Conservation (phyloP, 2,888 invertebrate genomes). For the Opisthograptis luteolata region DNA sequence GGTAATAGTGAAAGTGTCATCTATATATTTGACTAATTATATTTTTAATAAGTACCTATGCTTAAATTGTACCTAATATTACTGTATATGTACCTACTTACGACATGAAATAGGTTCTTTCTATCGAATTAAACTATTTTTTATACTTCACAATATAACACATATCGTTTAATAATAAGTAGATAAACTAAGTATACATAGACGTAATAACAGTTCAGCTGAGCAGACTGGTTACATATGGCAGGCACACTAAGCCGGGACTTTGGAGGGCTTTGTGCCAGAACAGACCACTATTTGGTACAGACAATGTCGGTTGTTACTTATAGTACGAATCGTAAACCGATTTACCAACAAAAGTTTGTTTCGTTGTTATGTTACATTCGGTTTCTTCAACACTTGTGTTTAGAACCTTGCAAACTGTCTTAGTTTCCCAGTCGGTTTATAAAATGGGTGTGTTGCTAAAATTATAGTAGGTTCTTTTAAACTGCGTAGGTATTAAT, state of each 20-base stretch:
- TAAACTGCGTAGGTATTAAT: no score
- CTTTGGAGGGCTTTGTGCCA: constrained; percentile 8
- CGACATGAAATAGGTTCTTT: no score
- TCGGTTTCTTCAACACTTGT: neutral
- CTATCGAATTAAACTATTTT: no score
- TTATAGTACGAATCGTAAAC: constrained; percentile 23
- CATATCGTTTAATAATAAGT: no score
- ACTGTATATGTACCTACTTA: no score
- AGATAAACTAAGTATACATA: neutral
- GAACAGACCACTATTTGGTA: constrained; percentile 13
- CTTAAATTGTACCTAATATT: no score
- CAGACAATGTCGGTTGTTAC: constrained; percentile 14
- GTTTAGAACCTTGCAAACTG: neutral
- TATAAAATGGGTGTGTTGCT: no score
- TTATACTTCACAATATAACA: no score
- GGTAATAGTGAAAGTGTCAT: no score
- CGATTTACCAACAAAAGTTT: constrained; percentile 17
- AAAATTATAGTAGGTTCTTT: neutral
- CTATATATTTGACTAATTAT: no score
- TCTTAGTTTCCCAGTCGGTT: neutral
- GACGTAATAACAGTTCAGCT: constrained; percentile 5
- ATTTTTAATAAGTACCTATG: no score
- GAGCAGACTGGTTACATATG: constrained; percentile 9
- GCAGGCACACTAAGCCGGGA: constrained; percentile 12
- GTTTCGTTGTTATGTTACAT: constrained; percentile 4